A percentile compares a stretch with the other conserved stretches of the same genome.
Conservation (phyloP, 2,888 invertebrate species). For the Ecdyonurus torrentis region DNA sequence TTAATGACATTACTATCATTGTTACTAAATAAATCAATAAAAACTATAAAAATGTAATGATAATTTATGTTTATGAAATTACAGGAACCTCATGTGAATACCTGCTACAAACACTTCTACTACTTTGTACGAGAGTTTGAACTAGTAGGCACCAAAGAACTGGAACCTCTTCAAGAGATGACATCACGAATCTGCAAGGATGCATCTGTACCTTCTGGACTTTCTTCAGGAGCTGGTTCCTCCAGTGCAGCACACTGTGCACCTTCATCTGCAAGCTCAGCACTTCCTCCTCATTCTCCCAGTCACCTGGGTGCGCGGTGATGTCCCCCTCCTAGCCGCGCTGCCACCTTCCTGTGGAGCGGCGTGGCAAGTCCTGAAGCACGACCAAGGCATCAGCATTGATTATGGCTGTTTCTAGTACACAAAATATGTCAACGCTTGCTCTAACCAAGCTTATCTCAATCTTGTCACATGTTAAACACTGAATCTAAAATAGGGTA, state of each 20-base stretch:
- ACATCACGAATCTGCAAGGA: slow-evolving; percentile 43
- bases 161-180: slow-evolving; percentile 71
- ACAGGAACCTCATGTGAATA: slow-evolving; percentile 83
- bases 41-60: no score
- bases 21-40: not conserved
- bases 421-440: no score
- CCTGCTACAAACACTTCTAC: slow-evolving; percentile 88
- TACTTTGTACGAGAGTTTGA: slow-evolving; percentile 81
- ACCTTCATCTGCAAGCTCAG: not conserved
- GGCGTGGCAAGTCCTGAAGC: not conserved
- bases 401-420: no score
- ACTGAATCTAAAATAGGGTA: no score
- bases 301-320: not conserved
- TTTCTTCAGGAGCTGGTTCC: not conserved
- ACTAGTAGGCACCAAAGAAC: slow-evolving; percentile 62
- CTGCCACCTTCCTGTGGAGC: not conserved
- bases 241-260: not conserved
- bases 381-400: not conserved
- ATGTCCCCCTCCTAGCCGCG: not conserved
- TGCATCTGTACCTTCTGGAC: not conserved
- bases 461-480: no score
- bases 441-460: no score
- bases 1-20: no score
- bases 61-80: slow-evolving; percentile 18
- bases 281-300: not conserved